Evolutionary conservation across 1,140 invertebrate species (phyloP).

Genomic region (Camponotus floridanus): DNA sequence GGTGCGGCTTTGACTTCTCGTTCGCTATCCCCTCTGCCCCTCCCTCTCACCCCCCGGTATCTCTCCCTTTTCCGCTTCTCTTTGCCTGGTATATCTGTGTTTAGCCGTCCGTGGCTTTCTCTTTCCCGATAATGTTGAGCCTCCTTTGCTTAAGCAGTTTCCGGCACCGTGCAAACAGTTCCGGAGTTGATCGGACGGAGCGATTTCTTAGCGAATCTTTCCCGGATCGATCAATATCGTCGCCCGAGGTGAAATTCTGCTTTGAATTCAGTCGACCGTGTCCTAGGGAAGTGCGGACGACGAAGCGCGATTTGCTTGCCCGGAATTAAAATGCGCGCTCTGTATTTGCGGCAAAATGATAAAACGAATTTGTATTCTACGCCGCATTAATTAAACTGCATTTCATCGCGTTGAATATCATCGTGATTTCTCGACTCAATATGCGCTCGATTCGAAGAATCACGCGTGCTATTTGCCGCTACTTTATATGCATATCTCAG

Average conservation of each 20-base stretch:
- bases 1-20: constrained; percentile 58
- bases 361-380: constrained; percentile 25
- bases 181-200: constrained; percentile 6
- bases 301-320: constrained; percentile 21
- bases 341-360: not conserved
- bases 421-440: not conserved
- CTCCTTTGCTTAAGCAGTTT: constrained; percentile 48
- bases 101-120: constrained; percentile 34
- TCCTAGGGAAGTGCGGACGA: constrained; percentile 9
- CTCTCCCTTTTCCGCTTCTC: not conserved
- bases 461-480: not conserved
- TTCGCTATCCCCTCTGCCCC: not conserved
- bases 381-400: constrained; percentile 1
- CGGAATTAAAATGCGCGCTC: constrained; percentile 34
- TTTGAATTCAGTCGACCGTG: constrained; percentile 53
- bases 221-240: constrained; percentile 34
- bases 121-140: constrained; percentile 62
- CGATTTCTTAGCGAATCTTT: constrained; percentile 59
- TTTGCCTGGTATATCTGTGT: not conserved
- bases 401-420: not conserved
- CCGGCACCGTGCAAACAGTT: constrained; percentile 31
- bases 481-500: constrained; percentile 24
- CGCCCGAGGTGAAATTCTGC: constrained; percentile 41
- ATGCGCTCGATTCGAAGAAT: not conserved
- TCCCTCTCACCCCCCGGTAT: not conserved